phyloP scores from a whole-genome alignment of 1,140 invertebrate species.

The Meloidogyne hapla region DNA sequence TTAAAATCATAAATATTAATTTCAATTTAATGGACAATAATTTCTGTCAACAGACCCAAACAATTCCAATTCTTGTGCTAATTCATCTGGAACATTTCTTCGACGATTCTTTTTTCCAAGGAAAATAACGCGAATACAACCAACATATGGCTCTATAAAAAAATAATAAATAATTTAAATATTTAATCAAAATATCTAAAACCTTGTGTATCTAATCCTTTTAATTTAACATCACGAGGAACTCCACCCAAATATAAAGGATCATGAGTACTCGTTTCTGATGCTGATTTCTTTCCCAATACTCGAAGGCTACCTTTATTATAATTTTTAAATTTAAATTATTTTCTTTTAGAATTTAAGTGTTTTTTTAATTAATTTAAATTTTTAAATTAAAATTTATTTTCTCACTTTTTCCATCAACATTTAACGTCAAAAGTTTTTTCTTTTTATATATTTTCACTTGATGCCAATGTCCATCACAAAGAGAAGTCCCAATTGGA shows the following conservation, averaged over 20 bases:
- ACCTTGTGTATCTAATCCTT: constrained; percentile 53
- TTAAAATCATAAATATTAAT: neutral
- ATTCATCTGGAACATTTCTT: constrained; percentile 10
- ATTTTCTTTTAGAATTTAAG: too few species aligned
- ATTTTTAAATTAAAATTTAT: too few species aligned
- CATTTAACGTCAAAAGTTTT: constrained; percentile 77
- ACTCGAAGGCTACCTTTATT: constrained; percentile 66
- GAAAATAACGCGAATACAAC: constrained; percentile 48
- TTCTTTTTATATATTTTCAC: constrained; percentile 80
- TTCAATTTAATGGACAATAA: constrained; percentile 44
- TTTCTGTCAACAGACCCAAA: constrained; percentile 43
- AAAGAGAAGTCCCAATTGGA: constrained; percentile 73
- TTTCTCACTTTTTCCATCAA: constrained; percentile 73
- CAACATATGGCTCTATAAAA: constrained; percentile 47
- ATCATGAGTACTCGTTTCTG: constrained; percentile 79
- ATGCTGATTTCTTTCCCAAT: constrained; percentile 71
- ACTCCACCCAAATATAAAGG: constrained; percentile 86
- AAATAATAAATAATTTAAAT: neutral
- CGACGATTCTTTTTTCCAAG: constrained; percentile 40
- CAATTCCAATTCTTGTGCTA: constrained; percentile 26
- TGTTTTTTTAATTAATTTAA: too few species aligned
- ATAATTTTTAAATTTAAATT: too few species aligned
- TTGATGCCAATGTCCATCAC: constrained; percentile 89
- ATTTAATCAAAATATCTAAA: constrained; percentile 12
- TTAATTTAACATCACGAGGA: constrained; percentile 65